Percentiles rank a stretch among this genome's conserved stretches.
phyloP scores from a whole-genome alignment of 2,113 vertebrate species.

The Ceyx melanurus region DNA sequence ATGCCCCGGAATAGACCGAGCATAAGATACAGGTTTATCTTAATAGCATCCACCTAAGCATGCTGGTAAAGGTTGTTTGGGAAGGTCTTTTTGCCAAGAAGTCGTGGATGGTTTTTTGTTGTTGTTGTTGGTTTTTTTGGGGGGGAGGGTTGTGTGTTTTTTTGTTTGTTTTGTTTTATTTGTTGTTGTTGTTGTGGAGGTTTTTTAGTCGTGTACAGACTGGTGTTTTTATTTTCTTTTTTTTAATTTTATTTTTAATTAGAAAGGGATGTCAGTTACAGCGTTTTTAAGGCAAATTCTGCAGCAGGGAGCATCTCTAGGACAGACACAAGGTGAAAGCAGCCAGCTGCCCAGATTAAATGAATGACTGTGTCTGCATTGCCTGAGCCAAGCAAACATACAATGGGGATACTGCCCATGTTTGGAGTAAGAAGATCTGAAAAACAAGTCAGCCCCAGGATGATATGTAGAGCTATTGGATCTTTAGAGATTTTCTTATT shows the following conservation, averaged over 20 bases:
- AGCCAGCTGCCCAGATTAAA: not conserved
- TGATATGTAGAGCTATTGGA: not conserved
- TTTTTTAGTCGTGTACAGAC: not conserved
- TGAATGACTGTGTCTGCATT: slow-evolving; percentile 28
- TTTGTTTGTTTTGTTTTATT: too few species aligned
- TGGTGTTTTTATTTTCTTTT: not conserved
- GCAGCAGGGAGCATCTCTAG: not conserved
- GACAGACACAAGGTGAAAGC: slow-evolving; percentile 51
- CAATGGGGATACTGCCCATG: not conserved
- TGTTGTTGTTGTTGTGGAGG: too few species aligned
- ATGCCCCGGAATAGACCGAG: not conserved
- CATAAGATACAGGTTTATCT: not conserved
- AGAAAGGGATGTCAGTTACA: not conserved
- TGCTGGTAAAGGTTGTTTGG: not conserved
- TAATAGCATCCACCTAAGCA: not conserved
- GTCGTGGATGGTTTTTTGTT: not conserved
- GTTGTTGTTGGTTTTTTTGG: too few species aligned
- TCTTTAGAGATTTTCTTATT: not conserved
- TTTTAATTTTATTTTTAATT: not conserved
- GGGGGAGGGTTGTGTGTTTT: too few species aligned
- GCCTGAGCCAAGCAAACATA: not conserved
- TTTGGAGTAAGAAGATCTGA: not conserved
- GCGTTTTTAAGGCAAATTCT: not conserved
- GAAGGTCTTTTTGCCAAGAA: not conserved
- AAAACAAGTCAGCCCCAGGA: not conserved